phyloP scores from a whole-genome alignment of 2,888 invertebrate genomes.

The Rotaria socialis region DNA sequence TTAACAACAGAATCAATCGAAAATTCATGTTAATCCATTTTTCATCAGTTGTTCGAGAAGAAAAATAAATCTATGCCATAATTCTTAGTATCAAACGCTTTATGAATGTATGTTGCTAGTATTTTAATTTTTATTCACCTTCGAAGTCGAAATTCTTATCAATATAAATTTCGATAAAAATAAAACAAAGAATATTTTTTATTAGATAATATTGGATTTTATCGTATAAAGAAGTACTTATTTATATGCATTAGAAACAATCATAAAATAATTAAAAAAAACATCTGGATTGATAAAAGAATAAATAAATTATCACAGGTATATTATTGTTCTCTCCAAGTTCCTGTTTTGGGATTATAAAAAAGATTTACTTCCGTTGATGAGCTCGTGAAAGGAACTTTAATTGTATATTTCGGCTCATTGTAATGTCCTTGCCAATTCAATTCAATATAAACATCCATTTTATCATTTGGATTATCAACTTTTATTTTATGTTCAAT shows the following conservation, averaged over 20 bases:
- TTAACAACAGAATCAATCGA: background rate
- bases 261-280: background rate
- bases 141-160: too few relatives aligned
- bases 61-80: background rate
- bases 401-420: background rate
- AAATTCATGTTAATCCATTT: background rate
- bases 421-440: constrained; percentile 31
- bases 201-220: background rate
- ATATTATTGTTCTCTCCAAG: constrained; percentile 27
- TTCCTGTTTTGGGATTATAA: constrained; percentile 9
- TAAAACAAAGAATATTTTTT: background rate
- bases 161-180: background rate
- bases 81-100: background rate
- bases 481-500: constrained; percentile 3
- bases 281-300: background rate
- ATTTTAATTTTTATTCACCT: constrained; percentile 3
- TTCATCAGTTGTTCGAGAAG: too few relatives aligned
- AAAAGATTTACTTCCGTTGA: background rate
- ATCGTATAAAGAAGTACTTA: background rate
- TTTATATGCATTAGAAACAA: background rate
- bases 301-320: background rate
- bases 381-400: background rate
- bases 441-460: background rate
- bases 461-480: background rate
- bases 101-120: constrained; percentile 17